phyloP scores from a whole-genome alignment of 2,888 invertebrate species.

The Hipparchia sbordonii region DNA sequence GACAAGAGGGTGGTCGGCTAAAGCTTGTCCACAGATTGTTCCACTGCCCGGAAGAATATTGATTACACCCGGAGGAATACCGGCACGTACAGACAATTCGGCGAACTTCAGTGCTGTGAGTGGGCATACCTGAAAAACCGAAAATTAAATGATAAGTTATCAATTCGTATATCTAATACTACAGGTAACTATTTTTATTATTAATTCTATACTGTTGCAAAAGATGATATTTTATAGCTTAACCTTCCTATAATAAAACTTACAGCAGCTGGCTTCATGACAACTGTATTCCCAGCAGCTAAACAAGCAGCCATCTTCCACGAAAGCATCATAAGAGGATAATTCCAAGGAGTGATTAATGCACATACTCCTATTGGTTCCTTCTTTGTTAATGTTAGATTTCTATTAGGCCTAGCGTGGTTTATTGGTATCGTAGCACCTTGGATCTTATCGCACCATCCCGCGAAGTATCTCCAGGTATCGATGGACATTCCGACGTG shows the following conservation, averaged over 20 bases:
- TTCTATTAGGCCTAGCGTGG: constrained; percentile 94
- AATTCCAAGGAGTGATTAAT: constrained; percentile 98
- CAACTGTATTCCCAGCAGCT: constrained; percentile 97
- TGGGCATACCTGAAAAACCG: constrained; percentile 86
- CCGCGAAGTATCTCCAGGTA: constrained; percentile 98
- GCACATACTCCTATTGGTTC: constrained; percentile 98
- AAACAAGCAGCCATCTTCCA: constrained; percentile 99
- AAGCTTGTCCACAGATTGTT: constrained; percentile 90
- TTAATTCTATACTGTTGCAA: too few relatives aligned
- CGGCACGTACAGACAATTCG: constrained; percentile 94
- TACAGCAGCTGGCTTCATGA: constrained; percentile 96
- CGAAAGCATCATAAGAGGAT: constrained; percentile 98
- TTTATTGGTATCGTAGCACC: constrained; percentile 96
- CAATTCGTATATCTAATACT: too few relatives aligned
- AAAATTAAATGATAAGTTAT: background rate
- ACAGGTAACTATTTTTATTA: too few relatives aligned
- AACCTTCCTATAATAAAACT: constrained; percentile 41
- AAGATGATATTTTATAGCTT: too few relatives aligned
- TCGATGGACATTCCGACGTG: constrained; percentile 99
- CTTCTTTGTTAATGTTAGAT: constrained; percentile 92
- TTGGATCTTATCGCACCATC: constrained; percentile 98
- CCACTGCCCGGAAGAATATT: constrained; percentile 96
- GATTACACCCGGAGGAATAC: constrained; percentile 96
- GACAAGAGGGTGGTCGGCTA: constrained; percentile 92
- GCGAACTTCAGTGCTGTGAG: constrained; percentile 97